Evolutionary conservation across 1,140 invertebrate species (phyloP), one percentile per base, ranked within the genome.

Genomic region (Drosophila santomea): DNA sequence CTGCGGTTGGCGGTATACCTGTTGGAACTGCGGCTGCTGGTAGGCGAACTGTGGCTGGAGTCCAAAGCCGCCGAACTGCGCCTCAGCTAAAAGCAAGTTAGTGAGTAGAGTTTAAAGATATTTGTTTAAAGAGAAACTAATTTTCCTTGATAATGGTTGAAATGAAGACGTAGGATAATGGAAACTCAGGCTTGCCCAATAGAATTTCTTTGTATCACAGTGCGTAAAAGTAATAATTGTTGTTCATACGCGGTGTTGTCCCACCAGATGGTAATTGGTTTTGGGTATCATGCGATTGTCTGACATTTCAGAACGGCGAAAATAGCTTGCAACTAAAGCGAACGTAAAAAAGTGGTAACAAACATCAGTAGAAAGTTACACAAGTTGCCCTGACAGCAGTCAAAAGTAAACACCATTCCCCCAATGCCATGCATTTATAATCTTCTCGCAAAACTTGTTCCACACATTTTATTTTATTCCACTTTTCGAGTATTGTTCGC

Each of bases 361-460:
- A 17, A 32, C 25, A 44, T 58, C 4, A 20, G 11, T 38, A 38
- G 32, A 68, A 68, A 68, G 39, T 67, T 67, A n/a, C 15, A 1
- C n/a, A 32, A 32, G 17, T 52, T 28, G 38, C 55, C 3, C n/a
- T 57, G 55, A 44, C 54, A 56, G 68, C 50, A 74, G 76, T 78
- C 61, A 63, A 67, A 83, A 67, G 62, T 68, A 78, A 82, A 79
- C 66, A 83, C 64, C 79, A 36, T 17, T 43, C 48, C 50, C 50
- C 57, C 4, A 63, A 57, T 54, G 66, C 47, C 54, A 80, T 75
- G 78, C 74, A 77, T 81, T 78, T 59, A 64, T 78, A 78, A 80
- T 81, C 32, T 54, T 36, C 54, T 58, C 14, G 56, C 47, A 41
- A 85, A 84, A 84, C 81, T 80, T 84, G 77, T 80, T 85, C 47